Conservation (phyloP, 2,888 invertebrate species). For the Protula sp. region DNA sequence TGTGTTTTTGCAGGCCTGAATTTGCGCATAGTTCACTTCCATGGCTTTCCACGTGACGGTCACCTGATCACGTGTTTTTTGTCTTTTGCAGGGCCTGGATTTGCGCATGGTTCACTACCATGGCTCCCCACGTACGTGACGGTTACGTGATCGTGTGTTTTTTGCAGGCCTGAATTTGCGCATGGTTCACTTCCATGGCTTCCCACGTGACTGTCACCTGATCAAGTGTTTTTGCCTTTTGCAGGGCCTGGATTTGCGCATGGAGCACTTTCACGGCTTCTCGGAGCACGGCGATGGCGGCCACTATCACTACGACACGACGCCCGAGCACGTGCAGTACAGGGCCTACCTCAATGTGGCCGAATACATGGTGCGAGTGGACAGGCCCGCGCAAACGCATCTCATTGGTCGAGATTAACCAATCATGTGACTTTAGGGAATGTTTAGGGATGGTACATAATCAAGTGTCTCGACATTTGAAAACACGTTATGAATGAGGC, state of each 20-base stretch:
- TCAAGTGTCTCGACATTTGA: neutral
- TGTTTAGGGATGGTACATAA: neutral
- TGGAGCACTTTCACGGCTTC: conserved; percentile 91
- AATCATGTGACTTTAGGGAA: neutral
- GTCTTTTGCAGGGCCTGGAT: conserved; percentile 68
- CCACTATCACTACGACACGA: conserved; percentile 94
- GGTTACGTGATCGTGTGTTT: neutral
- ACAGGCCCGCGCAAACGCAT: conserved; percentile 58
- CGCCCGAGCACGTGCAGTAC: conserved; percentile 81
- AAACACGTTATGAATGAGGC: neutral
- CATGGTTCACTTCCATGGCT: neutral
- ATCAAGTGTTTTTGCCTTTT: conserved; percentile 9
- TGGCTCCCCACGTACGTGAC: conserved; percentile 80
- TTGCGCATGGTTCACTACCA: conserved; percentile 94
- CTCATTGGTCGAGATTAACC: conserved; percentile 69
- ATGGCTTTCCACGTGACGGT: too few relatives aligned
- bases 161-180: neutral
- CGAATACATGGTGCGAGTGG: conserved; percentile 56
- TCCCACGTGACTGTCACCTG: too few relatives aligned
- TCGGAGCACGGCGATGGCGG: conserved; percentile 64
- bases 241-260: conserved; percentile 80
- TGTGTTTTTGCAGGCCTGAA: too few relatives aligned
- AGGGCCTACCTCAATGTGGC: conserved; percentile 81
- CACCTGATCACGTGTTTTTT: neutral
- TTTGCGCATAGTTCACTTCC: too few relatives aligned